Evolutionary conservation across 2,113 vertebrate species (phyloP), one percentile per base, ranked within the genome.

Genomic region (Madoqua kirkii): DNA sequence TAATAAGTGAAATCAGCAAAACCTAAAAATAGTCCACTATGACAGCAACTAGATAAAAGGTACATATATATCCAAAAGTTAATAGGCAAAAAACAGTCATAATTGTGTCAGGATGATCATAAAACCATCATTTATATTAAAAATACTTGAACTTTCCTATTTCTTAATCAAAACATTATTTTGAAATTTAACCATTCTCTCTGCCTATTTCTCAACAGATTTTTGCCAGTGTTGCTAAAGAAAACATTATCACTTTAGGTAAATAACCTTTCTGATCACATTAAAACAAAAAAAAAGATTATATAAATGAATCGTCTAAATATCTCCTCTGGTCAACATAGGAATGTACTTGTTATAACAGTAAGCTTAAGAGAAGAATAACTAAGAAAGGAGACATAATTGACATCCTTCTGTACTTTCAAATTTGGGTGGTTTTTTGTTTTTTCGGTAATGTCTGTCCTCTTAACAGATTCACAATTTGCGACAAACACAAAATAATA

Each of bases 111-210:
- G 12, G 4, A 96, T 91, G 57, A 96, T 2, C 78, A 55, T 87
- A 91, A 86, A 90, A 92, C 52, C 78, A 1, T 84, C 50, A 64
- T 79, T 89, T 9, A 85, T 45, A 60, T 89, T 97, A 6, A 96
- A 98, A 95, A 81, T 92, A 95, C 94, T 95, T 97, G 57, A 97
- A 29, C 74, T 71, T 94, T 5, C 86, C 48, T 78, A 40, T 36
- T 82, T 19, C 0, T 89, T 96, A 15, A 96, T 91, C n/a, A 12
- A n/a, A 86, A 36, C 82, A 76, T 88, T 60, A 4, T 76, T 74
- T 84, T 96, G 93, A 93, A 98, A 94, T 71, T 89, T 23, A 62
- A 81, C 10, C 21, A 78, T 62, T 57, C 7, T 74, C 0, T 33
- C 71, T 33, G 48, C 4, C 40, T 81, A 89, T 25, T 95, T 89